Evolutionary conservation across 2,888 invertebrate species (phyloP), one percentile per base, ranked within the genome.

Genomic region (Pterostichus niger): DNA sequence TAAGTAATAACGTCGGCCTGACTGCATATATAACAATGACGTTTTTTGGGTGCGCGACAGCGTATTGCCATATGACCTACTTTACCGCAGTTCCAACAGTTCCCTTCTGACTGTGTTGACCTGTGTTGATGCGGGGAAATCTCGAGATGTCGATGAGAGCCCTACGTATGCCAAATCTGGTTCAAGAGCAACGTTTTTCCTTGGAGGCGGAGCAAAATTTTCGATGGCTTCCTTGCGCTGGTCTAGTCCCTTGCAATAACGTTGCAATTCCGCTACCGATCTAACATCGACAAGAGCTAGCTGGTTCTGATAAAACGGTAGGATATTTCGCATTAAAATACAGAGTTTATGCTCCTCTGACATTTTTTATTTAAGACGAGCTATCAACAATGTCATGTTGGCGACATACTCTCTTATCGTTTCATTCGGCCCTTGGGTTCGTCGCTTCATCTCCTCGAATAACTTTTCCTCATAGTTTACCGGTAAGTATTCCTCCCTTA

Each of bases 331-430:
- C 17, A 59, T 10, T 31, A 59, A 24, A 9, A 59, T 15, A 13
- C 61, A 5, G 13, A 59, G 35, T 68, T 84, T 83, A 6, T 59
- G 40, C 40, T 33, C 52, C 44, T 84, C 84, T 15, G 44, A 33
- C 75, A 59, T 4, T 59, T 59, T 59, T 7, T 4, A 5, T 31
- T 31, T 59, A 3, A 31, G 13, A 9, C 64, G 11, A 33, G 40
- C 11, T 15, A 64, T 24, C 13, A 59, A 64, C 64, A 40, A 13
- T 3, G 64, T 40, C 64, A 33, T 54, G 17, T 3, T 15, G 5
- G 76, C 54, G 3, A 76, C 31, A 52, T 52, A 76, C 3, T 31
- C 13, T 6, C 33, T 54, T 31, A 76, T 76, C 11, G 76, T 9
- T 31, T 76, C 76, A n/a, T 76, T 35, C 6, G 31, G n/a, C 11